phyloP scores from a whole-genome alignment of 2,888 invertebrate species.

The Pilophorus perplexus region DNA sequence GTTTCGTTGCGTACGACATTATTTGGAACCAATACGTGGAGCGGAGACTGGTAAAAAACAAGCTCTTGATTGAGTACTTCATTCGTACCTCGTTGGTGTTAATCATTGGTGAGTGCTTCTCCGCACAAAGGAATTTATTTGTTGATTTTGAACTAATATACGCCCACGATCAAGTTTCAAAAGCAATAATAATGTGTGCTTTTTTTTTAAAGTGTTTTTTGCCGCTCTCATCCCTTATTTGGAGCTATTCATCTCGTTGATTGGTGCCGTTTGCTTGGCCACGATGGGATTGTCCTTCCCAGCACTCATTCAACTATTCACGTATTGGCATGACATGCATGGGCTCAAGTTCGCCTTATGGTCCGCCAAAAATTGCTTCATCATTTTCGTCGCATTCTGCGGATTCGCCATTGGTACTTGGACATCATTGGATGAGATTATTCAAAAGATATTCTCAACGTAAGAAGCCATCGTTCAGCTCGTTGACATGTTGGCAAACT shows the following conservation, averaged over 20 bases:
- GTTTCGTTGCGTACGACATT: slow-evolving; percentile 93
- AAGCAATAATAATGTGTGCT: background rate
- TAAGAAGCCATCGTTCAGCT: background rate
- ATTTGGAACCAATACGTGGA: slow-evolving; percentile 78
- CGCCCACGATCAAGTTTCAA: background rate
- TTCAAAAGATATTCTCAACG: slow-evolving; percentile 56
- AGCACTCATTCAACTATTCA: slow-evolving; percentile 79
- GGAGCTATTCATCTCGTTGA: slow-evolving; percentile 66
- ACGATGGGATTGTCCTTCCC: slow-evolving; percentile 87
- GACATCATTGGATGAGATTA: slow-evolving; percentile 65
- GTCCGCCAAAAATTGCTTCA: slow-evolving; percentile 48
- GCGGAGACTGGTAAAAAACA: slow-evolving; percentile 60
- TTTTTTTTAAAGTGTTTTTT: slow-evolving; percentile 63
- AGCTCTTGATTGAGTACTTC: slow-evolving; percentile 70
- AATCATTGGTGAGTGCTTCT: slow-evolving; percentile 72
- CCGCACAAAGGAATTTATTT: no score
- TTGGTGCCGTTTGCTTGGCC: slow-evolving; percentile 87
- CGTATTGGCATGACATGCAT: slow-evolving; percentile 69
- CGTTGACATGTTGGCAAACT: no score
- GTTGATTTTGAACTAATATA: no score
- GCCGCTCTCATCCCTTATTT: slow-evolving; percentile 83
- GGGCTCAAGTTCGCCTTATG: slow-evolving; percentile 54
- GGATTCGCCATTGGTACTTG: slow-evolving; percentile 70
- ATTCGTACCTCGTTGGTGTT: slow-evolving; percentile 75
- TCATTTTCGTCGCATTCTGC: slow-evolving; percentile 64